A percentile compares a stretch with the other conserved stretches of the same genome.
phyloP scores from a whole-genome alignment of 2,888 invertebrate species.

The Lamellibrachia columna region DNA sequence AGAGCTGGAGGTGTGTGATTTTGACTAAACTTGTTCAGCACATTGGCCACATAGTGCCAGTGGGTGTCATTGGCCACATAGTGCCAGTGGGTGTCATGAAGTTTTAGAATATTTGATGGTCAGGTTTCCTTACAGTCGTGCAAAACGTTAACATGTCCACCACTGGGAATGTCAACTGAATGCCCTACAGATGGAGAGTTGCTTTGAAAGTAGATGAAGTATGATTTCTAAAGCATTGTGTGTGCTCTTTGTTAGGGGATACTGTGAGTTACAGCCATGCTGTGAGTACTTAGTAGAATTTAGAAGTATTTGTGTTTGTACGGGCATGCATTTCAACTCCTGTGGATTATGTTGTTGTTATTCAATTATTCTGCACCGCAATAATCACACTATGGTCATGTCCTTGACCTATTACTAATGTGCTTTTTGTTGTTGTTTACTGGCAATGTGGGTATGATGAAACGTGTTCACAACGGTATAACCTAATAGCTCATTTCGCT shows the following conservation, averaged over 20 bases:
- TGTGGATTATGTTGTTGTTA: background rate
- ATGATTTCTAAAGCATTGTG: background rate
- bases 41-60: too few relatives aligned
- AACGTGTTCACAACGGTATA: background rate
- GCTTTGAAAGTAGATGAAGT: background rate
- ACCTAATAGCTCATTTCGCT: background rate
- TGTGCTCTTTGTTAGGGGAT: background rate
- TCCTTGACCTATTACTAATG: background rate
- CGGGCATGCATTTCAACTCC: background rate
- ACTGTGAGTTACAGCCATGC: background rate
- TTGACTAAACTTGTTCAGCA: too few relatives aligned
- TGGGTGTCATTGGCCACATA: too few relatives aligned
- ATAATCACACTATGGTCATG: background rate
- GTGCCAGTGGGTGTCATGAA: too few relatives aligned
- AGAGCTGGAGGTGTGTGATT: too few relatives aligned
- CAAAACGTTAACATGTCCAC: too few relatives aligned
- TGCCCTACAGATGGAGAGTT: background rate
- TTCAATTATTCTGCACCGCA: background rate
- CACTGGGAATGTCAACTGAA: too few relatives aligned
- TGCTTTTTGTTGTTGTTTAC: background rate
- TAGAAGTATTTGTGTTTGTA: background rate
- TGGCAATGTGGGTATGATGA: background rate
- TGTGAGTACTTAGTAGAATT: too few relatives aligned
- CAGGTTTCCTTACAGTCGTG: too few relatives aligned
- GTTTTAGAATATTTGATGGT: too few relatives aligned